Conservation (phyloP, 2,888 invertebrate genomes). For the Andrena praecox region DNA sequence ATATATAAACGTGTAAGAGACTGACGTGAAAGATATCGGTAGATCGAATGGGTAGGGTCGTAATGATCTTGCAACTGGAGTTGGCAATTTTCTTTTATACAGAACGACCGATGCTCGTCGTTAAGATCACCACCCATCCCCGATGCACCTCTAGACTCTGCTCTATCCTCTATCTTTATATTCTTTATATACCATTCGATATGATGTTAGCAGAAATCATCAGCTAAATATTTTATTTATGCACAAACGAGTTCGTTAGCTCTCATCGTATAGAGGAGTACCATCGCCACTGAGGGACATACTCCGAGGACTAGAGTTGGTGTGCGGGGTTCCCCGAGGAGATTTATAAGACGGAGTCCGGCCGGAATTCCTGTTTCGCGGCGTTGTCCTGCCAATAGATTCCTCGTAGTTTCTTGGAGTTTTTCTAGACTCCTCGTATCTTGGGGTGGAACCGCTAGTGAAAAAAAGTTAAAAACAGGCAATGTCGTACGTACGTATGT, state of each 20-base stretch:
- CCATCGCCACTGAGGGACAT: conserved; percentile 95
- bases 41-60: conserved; percentile 3
- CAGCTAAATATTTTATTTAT: conserved; percentile 25
- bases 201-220: conserved; percentile 35
- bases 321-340: conserved; percentile 85
- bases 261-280: conserved; percentile 97
- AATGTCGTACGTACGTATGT: not conserved
- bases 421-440: conserved; percentile 84
- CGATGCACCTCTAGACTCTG: not conserved
- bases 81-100: conserved; percentile 14
- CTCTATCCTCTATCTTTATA: not conserved
- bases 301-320: conserved; percentile 94
- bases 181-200: conserved; percentile 16
- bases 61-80: not conserved
- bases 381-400: conserved; percentile 88
- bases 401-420: conserved; percentile 85
- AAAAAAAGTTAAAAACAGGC: not conserved
- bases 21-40: conserved; percentile 33
- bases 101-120: not conserved
- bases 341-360: conserved; percentile 82
- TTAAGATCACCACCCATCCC: conserved; percentile 6
- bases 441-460: conserved; percentile 83
- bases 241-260: conserved; percentile 83
- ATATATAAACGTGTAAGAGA: conserved; percentile 37
- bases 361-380: conserved; percentile 85